Evolutionary conservation across 2,797 vertebrate species (phyloP), one percentile per base, ranked within the genome.

Genomic region (Paguma larvata): DNA sequence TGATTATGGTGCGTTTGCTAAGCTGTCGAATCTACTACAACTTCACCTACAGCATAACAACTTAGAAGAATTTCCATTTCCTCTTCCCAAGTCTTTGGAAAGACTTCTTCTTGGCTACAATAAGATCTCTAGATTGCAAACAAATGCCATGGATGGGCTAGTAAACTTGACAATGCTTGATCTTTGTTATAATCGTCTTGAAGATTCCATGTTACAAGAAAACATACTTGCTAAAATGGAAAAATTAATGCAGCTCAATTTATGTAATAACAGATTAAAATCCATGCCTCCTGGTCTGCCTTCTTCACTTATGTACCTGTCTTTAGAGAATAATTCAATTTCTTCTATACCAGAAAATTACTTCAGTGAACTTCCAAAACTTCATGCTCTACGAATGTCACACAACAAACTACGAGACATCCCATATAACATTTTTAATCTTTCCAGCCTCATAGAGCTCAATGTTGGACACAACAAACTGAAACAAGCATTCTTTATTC

Each of bases 251-350:
- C 99, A 99, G 91, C 98, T 99, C 94, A 99, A 99, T 34, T 98
- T 99, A 92, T 98, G 99, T 95, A 98, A 98, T 97, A 99, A 99
- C 97, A 98, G 97, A 84, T 92, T 99, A 70, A 94, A 98, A 94
- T 98, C 98, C 5, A 98, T 99, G 99, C 99, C 99, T 97, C 97
- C 95, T 83, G 97, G 98, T 94, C 98, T 99, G 78, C 99, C 99
- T 75, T 91, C 98, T 77, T 99, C 99, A 95, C 98, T 99, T 85
- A 98, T 99, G 98, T 99, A 99, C 96, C 98, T 99, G 87, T 99
- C 98, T n/a, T 98, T 99, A 53, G 99, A 99, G 98, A 99, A 99
- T 91, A 99, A 99, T 93, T 99, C 98, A 0, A 99, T 99, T 97
- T 98, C 99, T 95, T 98, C 98, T 65, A 99, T 99, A 96, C 99